Percentiles rank a stretch among this genome's conserved stretches.
phyloP scores from a whole-genome alignment of 1,140 invertebrate species.

The Dufourea novaeangliae region DNA sequence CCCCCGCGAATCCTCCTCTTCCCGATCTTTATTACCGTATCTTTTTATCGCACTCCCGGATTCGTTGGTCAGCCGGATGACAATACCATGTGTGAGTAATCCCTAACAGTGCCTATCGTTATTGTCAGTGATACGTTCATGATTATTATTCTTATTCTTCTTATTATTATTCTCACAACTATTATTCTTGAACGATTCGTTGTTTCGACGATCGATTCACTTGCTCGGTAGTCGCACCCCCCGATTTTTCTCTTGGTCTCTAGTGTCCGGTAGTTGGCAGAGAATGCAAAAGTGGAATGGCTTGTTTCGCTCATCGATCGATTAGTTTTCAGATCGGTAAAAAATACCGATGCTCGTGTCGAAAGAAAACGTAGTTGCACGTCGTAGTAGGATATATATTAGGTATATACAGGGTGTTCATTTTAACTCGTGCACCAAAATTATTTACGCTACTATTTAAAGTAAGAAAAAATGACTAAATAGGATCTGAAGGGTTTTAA shows the following conservation, averaged over 20 bases:
- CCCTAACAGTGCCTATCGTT: constrained; percentile 70
- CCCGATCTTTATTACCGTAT: constrained; percentile 58
- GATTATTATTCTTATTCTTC: constrained; percentile 53
- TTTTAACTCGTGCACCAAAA: no score
- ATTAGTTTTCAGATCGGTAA: neutral
- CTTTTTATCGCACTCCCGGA: constrained; percentile 79
- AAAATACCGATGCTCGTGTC: neutral
- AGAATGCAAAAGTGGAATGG: constrained; percentile 15
- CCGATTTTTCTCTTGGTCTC: neutral
- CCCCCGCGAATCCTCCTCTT: constrained; percentile 36
- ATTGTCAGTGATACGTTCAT: constrained; percentile 61
- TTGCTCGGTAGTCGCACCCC: constrained; percentile 45
- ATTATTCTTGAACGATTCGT: constrained; percentile 17
- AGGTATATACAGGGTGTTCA: no score
- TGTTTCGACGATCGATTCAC: constrained; percentile 40
- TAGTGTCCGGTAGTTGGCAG: neutral
- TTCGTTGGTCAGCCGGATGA: constrained; percentile 81
- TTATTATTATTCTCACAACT: constrained; percentile 16
- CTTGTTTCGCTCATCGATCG: neutral
- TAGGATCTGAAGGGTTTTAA: no score
- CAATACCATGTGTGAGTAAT: constrained; percentile 81
- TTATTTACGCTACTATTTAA: no score
- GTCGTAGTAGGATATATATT: neutral
- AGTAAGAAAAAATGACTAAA: no score
- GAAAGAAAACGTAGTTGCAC: constrained; percentile 12